Evolutionary conservation across 2,888 invertebrate species (phyloP).

Genomic region (Neocrepidodera transversa): DNA sequence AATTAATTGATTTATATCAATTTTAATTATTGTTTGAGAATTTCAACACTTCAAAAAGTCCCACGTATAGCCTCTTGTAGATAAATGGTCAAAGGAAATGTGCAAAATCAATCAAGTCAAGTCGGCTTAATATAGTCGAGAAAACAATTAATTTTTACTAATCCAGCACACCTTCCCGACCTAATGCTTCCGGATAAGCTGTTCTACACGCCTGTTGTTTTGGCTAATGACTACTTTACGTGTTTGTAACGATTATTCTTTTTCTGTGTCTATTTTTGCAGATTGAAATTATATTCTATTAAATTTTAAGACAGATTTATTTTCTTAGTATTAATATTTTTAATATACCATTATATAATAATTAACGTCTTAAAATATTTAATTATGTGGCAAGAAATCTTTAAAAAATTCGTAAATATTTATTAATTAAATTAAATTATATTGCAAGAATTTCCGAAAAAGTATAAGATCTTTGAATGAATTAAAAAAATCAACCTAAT

Average conservation of each 20-base stretch:
- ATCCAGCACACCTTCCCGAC: constrained; percentile 9
- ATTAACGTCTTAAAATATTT: too few relatives aligned
- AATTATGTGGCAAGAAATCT: too few relatives aligned
- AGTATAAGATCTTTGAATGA: too few relatives aligned
- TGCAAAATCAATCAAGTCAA: constrained; percentile 14
- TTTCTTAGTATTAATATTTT: too few relatives aligned
- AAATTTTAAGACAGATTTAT: too few relatives aligned
- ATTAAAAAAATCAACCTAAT: too few relatives aligned
- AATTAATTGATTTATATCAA: too few relatives aligned
- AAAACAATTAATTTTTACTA: constrained; percentile 16
- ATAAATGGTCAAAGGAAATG: constrained; percentile 21
- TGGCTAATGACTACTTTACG: constrained; percentile 16
- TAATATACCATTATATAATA: too few relatives aligned
- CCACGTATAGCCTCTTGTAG: not conserved
- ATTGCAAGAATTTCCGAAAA: too few relatives aligned
- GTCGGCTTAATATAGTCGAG: constrained; percentile 16
- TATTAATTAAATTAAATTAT: too few relatives aligned
- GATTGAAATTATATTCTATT: too few relatives aligned
- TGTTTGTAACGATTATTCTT: constrained; percentile 6
- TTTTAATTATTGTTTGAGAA: not conserved
- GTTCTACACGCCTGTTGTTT: constrained; percentile 17
- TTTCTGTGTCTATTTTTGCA: not conserved
- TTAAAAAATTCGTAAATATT: too few relatives aligned
- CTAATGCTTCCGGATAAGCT: constrained; percentile 21
- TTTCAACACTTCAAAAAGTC: not conserved